A percentile compares a stretch with the other conserved stretches of the same genome.
phyloP scores from a whole-genome alignment of 2,113 vertebrate genomes.

The Odocoileus virginianus region DNA sequence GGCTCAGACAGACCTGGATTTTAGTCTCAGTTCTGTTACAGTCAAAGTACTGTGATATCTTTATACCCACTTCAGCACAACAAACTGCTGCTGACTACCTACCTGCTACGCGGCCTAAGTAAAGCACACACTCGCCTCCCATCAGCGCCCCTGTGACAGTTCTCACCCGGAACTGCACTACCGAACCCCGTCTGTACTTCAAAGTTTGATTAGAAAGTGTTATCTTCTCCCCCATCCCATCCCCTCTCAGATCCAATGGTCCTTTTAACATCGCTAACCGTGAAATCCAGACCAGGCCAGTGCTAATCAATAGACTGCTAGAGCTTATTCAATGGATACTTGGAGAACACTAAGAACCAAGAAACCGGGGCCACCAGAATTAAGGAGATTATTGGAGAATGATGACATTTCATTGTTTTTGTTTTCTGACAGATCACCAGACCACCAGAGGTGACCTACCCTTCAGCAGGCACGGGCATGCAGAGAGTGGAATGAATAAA shows the following conservation, averaged over 20 bases:
- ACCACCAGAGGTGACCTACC: neutral
- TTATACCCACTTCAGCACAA: neutral
- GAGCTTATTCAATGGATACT: neutral
- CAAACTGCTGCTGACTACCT: neutral
- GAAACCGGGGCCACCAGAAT: neutral
- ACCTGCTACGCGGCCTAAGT: neutral
- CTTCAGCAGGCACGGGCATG: neutral
- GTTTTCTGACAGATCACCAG: neutral
- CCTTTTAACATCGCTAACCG: neutral
- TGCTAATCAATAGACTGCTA: neutral
- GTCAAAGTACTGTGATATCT: neutral
- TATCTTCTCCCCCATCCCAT: neutral
- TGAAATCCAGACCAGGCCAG: neutral
- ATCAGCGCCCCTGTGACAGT: neutral
- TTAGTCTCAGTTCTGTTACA: neutral
- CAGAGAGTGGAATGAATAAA: neutral
- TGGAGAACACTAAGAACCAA: neutral
- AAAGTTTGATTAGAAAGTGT: neutral
- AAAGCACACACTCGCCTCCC: neutral
- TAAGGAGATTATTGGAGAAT: neutral
- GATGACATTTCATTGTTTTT: neutral
- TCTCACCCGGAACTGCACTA: neutral
- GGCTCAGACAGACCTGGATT: neutral
- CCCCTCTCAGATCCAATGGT: neutral
- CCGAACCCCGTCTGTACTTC: neutral